These are phyloP conservation scores for Pelodiscus sinensis DNA, from an alignment of 2,113 vertebrate species.

Conservation along the genomic window DNA sequence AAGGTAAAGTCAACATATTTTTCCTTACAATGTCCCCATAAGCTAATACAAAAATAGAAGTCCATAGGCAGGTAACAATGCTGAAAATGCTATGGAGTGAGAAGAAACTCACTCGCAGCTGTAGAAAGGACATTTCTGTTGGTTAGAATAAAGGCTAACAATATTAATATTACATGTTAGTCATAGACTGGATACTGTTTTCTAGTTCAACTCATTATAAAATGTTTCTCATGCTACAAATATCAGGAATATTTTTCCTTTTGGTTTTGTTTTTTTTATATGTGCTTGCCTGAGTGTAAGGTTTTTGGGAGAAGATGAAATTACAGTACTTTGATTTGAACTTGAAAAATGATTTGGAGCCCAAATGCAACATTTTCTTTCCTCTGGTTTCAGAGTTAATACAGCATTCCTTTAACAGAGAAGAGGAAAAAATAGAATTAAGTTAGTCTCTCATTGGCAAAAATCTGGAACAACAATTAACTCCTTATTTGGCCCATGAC, in stretches of 20 bases:
- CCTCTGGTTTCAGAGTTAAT: not conserved
- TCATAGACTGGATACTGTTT: not conserved
- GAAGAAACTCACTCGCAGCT: not conserved
- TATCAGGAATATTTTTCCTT: too few relatives aligned
- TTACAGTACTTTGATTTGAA: slow-evolving; percentile 30
- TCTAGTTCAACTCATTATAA: not conserved
- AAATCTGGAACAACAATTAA: not conserved
- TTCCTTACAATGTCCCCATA: fast-evolving
- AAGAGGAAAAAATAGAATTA: not conserved
- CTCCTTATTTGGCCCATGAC: not conserved
- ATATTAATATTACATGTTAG: not conserved
- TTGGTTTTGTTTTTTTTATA: not conserved
- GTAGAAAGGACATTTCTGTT: not conserved
- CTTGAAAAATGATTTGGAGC: not conserved
- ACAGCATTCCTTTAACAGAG: not conserved
- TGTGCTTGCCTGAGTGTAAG: not conserved
- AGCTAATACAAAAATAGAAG: not conserved
- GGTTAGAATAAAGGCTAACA: not conserved
- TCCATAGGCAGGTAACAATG: not conserved
- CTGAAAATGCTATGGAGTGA: not conserved
- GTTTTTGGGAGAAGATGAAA: not conserved
- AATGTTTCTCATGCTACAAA: not conserved
- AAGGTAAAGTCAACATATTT: slow-evolving; percentile 83
- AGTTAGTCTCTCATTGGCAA: not conserved
- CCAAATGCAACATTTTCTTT: not conserved